Conservation (phyloP, 2,888 invertebrate species). For the Phragmatobia fuliginosa region DNA sequence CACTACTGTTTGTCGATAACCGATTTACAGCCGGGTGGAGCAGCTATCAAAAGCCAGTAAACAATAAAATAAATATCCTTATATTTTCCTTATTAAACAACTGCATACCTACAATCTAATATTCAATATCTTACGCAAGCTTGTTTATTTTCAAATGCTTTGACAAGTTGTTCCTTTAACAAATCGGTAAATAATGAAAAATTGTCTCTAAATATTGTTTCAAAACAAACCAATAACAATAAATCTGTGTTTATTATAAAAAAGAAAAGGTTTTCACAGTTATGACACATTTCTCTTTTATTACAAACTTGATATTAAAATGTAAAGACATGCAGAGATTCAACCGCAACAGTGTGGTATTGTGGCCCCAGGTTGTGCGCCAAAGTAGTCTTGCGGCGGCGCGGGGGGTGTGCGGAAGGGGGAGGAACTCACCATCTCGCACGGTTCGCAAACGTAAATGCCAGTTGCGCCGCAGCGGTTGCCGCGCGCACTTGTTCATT, state of each 20-base stretch:
- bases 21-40: too few relatives aligned
- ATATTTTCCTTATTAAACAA: neutral
- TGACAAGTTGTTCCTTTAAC: neutral
- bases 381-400: constrained; percentile 64
- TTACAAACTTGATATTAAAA: constrained; percentile 2
- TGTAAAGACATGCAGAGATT: constrained; percentile 32
- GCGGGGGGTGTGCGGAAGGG: constrained; percentile 40
- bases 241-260: neutral
- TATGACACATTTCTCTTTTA: too few relatives aligned
- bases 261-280: too few relatives aligned
- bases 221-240: neutral
- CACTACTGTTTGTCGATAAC: too few relatives aligned
- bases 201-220: neutral
- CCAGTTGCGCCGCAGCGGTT: constrained; percentile 81
- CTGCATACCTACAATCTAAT: neutral
- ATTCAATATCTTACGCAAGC: neutral
- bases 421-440: constrained; percentile 57
- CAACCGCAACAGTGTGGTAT: constrained; percentile 44
- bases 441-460: constrained; percentile 23
- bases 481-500: constrained; percentile 67
- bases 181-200: neutral
- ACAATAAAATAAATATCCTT: neutral
- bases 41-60: too few relatives aligned
- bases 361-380: constrained; percentile 70
- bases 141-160: constrained; percentile 4